Base-by-base conservation (phyloP, 2,888 invertebrate species). In the Lithosia quadra region DNA sequence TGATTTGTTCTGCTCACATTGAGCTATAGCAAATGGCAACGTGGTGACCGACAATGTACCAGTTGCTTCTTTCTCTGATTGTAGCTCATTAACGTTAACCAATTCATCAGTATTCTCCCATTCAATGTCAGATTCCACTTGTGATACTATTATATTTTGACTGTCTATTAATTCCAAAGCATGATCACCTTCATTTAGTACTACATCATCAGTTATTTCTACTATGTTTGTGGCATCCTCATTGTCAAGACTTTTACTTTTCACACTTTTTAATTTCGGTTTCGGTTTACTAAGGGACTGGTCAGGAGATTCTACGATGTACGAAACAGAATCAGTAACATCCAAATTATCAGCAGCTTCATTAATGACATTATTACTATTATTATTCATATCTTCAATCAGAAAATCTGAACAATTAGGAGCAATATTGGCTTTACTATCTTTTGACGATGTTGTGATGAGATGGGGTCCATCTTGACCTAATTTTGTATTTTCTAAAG, bases 41-140 rank as follows among this genome's bases (percentile, higher is more conserved):
- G 93, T 89, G 39, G 91, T 89, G 33, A 93, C 85, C 71, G 93
- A 93, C 62, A 95, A 82, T 34, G 89, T 90, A 36, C 92, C 91
- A 58, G 88, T 90, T 64, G 90, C 88, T 67, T 88, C 63, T 76
- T 90, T 87, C 76, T 89, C 84, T 33, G 85, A 71, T 69, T 85
- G 69, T n/a, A 72, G 58, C 28, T 5, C 2, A 55, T n/a, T 68
- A 60, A 85, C 80, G 67, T 91, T 81, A 57, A 86, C 79, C 56
- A 95, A 81, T 49, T 95, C 94, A 63, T 92, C 90, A 0, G 94
- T 90, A 76, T 91, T 92, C 84, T 96, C 96, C 94, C 95, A 96
- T 80, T 96, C 96, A 53, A 95, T 88, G 76, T 96, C 96, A 0
- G 96, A 95, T 69, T 96, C 96, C 28, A 95, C 96, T 87, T 97